Evolutionary conservation across 2,888 invertebrate species (phyloP).

Genomic region (Limnephilus marmoratus): DNA sequence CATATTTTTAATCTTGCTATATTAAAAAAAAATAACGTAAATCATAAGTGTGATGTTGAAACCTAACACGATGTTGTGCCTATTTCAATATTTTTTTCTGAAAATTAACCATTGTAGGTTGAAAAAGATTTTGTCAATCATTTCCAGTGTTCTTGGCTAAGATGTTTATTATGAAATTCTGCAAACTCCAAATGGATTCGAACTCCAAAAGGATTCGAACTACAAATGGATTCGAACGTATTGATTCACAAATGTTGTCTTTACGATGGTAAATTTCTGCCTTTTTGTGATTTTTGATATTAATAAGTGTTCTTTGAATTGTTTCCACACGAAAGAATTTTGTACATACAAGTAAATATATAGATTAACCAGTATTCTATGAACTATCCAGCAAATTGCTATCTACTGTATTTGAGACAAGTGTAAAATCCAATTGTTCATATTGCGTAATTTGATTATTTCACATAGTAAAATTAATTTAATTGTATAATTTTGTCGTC

Average conservation of each 20-base stretch:
- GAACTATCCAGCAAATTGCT: conserved; percentile 19
- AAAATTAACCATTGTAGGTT: background rate
- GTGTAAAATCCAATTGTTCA: conserved; percentile 19
- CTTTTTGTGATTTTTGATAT: conserved; percentile 13
- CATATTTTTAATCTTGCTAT: conserved; percentile 3
- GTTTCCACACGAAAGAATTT: conserved; percentile 13
- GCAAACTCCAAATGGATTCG: background rate
- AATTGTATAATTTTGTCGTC: conserved; percentile 53
- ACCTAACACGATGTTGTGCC: conserved; percentile 41
- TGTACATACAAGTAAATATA: conserved; percentile 31
- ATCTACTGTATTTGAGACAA: conserved; percentile 43
- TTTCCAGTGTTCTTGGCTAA: background rate
- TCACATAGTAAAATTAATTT: conserved; percentile 58
- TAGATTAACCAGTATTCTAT: background rate
- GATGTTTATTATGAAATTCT: background rate
- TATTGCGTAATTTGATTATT: conserved; percentile 43
- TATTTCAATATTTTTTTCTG: conserved; percentile 32
- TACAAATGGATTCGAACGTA: background rate
- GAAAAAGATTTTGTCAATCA: background rate
- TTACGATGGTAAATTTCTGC: background rate
- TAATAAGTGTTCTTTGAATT: background rate
- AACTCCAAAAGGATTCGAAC: too few relatives aligned
- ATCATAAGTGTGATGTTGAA: conserved; percentile 31
- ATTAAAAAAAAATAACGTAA: conserved; percentile 18
- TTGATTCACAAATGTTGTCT: background rate